Base-by-base conservation (phyloP, 1,140 invertebrate species). In the Saccostrea glomerata region DNA sequence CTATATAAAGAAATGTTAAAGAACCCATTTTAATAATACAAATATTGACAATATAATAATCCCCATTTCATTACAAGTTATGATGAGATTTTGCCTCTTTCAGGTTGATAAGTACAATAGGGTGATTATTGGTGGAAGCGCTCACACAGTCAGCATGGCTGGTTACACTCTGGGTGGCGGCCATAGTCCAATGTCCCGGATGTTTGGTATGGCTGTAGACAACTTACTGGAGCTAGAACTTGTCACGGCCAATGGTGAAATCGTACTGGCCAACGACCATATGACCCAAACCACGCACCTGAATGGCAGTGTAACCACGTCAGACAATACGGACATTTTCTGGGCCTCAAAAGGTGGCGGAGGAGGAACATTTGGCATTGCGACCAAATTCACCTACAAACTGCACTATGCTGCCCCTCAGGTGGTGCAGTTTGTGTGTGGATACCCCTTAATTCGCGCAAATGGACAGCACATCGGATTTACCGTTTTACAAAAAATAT, bases 141-240 rank as follows among this genome's bases (percentile, higher is more conserved):
- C 88, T 13, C 89, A 90, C 23, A 90, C 89, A 20, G 92, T 92
- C 55, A 88, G 85, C 13, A 89, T 91, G 82, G 91, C 90, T 9
- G 93, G 93, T 7, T 93, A 90, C 84, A 91, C 90, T 15, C 86
- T 86, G 63, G 92, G 93, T 13, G 93, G 93, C 36, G 93, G 93
- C 20, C 92, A 93, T 88, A 88, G 90, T 82, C 91, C 92, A 20
- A 86, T 92, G n/a, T 88, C 87, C 58, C 77, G 90, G 54, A 87
- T 70, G 84, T 84, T 90, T 25, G 93, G 93, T 13, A 73, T 93
- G 11, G 92, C 90, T 23, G 92, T 93, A 15, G 93, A 93, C 84
- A 90, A 92, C 66, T 73, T 93, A 12, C 63, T 93, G 23, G 89
- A 90, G 82, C 87, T 92, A 17, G 87, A 89, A 23, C 30, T 93